phyloP scores from a whole-genome alignment of 2,888 invertebrate species.

The Torymus aiolomorphi region DNA sequence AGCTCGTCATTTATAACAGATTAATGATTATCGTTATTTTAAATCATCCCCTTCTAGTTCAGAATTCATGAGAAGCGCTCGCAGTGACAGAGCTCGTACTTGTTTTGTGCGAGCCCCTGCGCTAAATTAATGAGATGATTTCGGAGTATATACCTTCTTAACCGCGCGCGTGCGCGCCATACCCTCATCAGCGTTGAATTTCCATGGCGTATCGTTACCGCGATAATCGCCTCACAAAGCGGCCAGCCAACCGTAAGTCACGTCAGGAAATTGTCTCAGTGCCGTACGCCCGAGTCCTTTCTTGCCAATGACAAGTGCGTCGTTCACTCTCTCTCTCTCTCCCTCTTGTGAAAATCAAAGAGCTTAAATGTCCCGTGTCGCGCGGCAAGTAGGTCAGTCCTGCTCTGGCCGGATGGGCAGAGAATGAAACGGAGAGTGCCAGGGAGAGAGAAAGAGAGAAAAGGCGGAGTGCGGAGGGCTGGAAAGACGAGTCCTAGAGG shows the following conservation, averaged over 20 bases:
- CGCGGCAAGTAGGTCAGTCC: constrained; percentile 35
- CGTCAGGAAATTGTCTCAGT: constrained; percentile 45
- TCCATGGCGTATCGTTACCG: too few species aligned
- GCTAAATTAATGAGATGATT: too few species aligned
- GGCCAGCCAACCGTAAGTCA: constrained; percentile 18
- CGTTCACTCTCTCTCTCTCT: not conserved
- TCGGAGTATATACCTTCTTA: too few species aligned
- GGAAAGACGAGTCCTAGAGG: too few species aligned
- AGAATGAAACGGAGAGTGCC: not conserved
- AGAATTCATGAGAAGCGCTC: too few species aligned
- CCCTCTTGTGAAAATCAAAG: constrained; percentile 35
- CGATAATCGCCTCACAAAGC: constrained; percentile 18
- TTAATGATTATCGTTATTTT: too few species aligned
- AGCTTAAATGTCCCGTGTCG: constrained; percentile 13
- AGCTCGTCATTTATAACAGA: too few species aligned
- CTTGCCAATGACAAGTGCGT: constrained; percentile 42
- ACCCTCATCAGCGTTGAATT: too few species aligned
- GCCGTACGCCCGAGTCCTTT: not conserved
- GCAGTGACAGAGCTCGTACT: too few species aligned
- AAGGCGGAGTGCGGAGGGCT: not conserved
- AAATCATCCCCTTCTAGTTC: too few species aligned
- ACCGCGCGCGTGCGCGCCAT: too few species aligned
- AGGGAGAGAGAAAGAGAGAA: not conserved
- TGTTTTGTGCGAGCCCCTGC: too few species aligned
- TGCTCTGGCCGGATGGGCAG: not conserved